Conservation (phyloP, 2,113 vertebrate genomes). For the Illadopsis cleaveri region DNA sequence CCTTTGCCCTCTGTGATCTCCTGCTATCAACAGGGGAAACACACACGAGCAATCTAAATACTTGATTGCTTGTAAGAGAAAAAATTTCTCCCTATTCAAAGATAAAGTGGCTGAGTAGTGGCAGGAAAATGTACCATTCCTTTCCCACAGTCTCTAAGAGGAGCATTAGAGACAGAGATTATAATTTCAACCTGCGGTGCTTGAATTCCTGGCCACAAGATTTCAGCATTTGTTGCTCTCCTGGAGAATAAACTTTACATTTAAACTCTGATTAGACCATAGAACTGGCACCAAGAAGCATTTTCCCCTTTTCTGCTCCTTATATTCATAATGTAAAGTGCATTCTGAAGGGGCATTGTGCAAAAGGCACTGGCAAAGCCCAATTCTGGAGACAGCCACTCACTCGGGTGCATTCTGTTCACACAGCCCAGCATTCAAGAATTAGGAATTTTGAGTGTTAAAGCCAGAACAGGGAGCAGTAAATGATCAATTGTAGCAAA, state of each 20-base stretch:
- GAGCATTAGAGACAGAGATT: background rate
- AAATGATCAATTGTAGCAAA: slow-evolving; percentile 38
- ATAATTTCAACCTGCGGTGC: background rate
- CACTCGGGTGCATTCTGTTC: background rate
- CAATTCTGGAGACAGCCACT: background rate
- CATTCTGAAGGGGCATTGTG: background rate
- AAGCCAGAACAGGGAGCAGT: background rate
- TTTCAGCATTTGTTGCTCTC: slow-evolving; percentile 24
- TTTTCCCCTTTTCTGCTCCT: background rate
- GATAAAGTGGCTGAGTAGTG: background rate
- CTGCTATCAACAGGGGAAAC: background rate
- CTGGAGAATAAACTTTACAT: slow-evolving; percentile 12
- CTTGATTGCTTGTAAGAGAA: background rate
- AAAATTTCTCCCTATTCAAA: background rate
- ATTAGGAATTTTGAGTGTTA: background rate
- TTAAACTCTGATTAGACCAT: background rate
- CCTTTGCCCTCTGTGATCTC: slow-evolving; percentile 19
- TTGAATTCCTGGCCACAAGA: background rate
- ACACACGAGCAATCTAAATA: background rate
- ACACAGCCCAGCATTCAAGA: background rate
- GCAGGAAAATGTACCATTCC: background rate
- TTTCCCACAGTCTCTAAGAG: background rate
- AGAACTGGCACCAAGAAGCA: background rate
- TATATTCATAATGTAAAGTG: background rate
- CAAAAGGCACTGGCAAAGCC: background rate